Conservation (phyloP, 2,888 invertebrate species). For the Brachyopa scutellaris region DNA sequence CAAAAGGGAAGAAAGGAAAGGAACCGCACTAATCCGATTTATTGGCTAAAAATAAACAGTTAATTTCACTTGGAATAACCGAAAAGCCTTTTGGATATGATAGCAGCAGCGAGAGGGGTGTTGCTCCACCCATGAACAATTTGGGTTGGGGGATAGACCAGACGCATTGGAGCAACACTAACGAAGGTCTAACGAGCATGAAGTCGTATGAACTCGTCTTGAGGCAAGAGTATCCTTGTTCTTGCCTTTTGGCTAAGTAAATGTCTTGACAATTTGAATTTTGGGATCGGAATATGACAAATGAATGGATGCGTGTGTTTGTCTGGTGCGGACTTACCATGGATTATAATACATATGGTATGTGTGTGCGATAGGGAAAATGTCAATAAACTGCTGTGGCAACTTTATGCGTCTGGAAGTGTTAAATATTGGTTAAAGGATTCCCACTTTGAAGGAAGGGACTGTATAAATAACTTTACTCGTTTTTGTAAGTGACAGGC, state of each 20-base stretch:
- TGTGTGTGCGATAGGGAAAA: background rate
- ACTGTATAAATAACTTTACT: background rate
- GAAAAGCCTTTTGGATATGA: conserved; percentile 49
- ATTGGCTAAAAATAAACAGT: conserved; percentile 72
- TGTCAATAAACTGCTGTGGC: conserved; percentile 2
- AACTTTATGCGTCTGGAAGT: background rate
- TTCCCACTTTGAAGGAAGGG: background rate
- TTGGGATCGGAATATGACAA: conserved; percentile 13
- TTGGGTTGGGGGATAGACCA: too few species aligned
- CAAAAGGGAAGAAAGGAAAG: conserved; percentile 42
- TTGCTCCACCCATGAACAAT: too few species aligned
- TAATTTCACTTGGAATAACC: conserved; percentile 59
- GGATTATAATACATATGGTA: conserved; percentile 39
- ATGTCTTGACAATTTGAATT: conserved; percentile 61
- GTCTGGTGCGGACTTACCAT: conserved; percentile 5
- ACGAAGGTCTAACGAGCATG: conserved; percentile 29
- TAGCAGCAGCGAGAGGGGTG: background rate
- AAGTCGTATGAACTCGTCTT: conserved; percentile 4
- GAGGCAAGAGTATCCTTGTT: background rate
- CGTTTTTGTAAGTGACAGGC: too few species aligned
- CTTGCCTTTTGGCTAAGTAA: conserved; percentile 46
- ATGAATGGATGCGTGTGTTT: background rate
- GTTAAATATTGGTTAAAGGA: background rate
- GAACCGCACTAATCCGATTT: conserved; percentile 73
- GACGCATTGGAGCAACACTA: conserved; percentile 40